Evolutionary conservation across 2,113 vertebrate species (phyloP).

Genomic region (Amphiprion ocellaris): DNA sequence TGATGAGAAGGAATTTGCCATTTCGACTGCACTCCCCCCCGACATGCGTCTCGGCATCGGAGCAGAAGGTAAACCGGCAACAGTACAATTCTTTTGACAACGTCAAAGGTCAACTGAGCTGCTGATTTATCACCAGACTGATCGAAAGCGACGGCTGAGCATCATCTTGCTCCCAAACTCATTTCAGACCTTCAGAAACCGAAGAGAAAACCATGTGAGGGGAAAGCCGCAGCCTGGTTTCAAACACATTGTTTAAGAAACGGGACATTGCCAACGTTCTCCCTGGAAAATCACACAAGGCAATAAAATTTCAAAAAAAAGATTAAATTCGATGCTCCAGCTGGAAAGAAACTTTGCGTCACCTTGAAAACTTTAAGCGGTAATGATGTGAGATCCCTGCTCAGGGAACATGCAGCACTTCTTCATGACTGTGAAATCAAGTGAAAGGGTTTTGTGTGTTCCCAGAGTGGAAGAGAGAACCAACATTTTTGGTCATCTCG

Average conservation of each 20-base stretch:
- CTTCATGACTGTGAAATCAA: slow-evolving; percentile 23
- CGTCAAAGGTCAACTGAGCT: background rate
- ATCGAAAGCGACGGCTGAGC: too few species aligned
- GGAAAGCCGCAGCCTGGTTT: slow-evolving; percentile 1
- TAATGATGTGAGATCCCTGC: slow-evolving; percentile 15
- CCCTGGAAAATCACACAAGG: slow-evolving; percentile 36
- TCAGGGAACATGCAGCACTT: slow-evolving; percentile 8
- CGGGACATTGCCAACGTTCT: background rate
- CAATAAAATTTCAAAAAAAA: background rate
- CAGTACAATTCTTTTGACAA: background rate
- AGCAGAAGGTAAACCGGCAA: background rate
- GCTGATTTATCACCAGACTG: too few species aligned
- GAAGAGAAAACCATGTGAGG: background rate
- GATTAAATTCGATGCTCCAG: background rate
- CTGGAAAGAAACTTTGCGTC: slow-evolving; percentile 15
- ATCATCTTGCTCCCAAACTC: too few species aligned
- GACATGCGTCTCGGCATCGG: background rate
- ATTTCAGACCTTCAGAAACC: background rate
- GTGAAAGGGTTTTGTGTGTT: slow-evolving; percentile 6
- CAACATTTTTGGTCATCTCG: slow-evolving; percentile 16
- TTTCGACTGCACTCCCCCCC: background rate
- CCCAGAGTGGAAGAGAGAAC: background rate
- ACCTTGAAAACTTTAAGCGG: slow-evolving; percentile 11
- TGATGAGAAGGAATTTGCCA: slow-evolving; percentile 29
- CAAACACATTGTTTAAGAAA: slow-evolving; percentile 4